These are phyloP conservation scores for Tyto alba DNA, from an alignment of 2,113 vertebrate species.

Conservation along the genomic window DNA sequence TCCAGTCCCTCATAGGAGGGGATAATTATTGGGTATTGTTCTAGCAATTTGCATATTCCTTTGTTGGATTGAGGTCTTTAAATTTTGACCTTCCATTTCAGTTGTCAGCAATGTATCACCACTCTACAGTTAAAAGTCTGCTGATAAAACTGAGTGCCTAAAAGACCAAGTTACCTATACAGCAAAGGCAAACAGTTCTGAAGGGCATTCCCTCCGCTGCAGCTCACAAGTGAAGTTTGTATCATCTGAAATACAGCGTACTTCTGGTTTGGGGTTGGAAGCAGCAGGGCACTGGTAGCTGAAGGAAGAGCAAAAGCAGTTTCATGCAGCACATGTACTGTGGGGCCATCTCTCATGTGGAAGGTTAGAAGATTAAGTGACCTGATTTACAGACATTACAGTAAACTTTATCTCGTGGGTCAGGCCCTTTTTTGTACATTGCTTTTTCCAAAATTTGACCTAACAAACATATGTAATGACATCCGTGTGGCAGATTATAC, in stretches of 20 bases:
- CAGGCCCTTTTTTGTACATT: not conserved
- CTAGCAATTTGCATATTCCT: not conserved
- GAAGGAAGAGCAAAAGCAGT: not conserved
- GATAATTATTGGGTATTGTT: not conserved
- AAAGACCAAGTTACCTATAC: not conserved
- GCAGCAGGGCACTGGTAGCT: not conserved
- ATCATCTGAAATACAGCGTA: not conserved
- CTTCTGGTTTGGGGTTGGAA: not conserved
- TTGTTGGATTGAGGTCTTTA: not conserved
- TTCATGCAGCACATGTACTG: not conserved
- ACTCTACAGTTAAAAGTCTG: not conserved
- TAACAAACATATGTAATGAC: not conserved
- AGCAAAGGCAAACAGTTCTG: not conserved
- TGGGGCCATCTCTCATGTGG: not conserved
- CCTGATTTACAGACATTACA: not conserved
- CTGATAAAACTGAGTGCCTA: not conserved
- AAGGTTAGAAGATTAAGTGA: not conserved
- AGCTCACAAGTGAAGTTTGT: not conserved
- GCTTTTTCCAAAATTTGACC: not conserved
- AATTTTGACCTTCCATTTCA: not conserved
- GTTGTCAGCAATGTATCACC: not conserved
- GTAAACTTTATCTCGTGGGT: not conserved
- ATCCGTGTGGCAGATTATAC: not conserved
- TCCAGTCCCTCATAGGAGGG: not conserved
- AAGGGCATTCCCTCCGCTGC: not conserved